Conservation (phyloP, 2,888 invertebrate species). For the Neoaliturus tenellus region DNA sequence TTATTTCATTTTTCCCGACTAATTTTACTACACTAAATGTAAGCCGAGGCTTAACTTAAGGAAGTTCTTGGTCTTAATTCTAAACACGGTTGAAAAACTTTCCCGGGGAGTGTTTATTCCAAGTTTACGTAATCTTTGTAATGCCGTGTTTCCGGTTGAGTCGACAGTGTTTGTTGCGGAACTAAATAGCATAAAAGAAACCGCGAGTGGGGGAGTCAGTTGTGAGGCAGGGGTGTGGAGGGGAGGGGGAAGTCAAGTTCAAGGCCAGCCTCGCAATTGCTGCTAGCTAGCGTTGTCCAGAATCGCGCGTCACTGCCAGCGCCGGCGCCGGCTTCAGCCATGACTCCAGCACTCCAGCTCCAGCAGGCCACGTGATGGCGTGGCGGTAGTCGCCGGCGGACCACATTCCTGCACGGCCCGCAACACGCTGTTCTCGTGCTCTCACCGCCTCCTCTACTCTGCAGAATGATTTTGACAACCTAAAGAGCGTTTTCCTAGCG, state of each 20-base stretch:
- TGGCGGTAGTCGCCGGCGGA: too few species aligned
- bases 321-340: neutral
- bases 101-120: too few species aligned
- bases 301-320: slow-evolving; percentile 13
- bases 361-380: neutral
- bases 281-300: too few species aligned
- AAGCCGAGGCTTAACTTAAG: too few species aligned
- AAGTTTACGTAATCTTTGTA: neutral
- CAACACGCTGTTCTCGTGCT: too few species aligned
- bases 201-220: too few species aligned
- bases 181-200: neutral
- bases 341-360: neutral
- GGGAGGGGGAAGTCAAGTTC: slow-evolving; percentile 31
- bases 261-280: slow-evolving; percentile 15
- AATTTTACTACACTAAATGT: too few species aligned
- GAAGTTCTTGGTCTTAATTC: too few species aligned
- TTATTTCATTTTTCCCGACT: too few species aligned
- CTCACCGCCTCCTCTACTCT: neutral
- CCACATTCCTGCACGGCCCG: too few species aligned
- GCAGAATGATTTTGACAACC: neutral
- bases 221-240: neutral
- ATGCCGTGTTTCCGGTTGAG: neutral
- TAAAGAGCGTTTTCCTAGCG: neutral
- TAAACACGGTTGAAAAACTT: too few species aligned
- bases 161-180: neutral